A percentile compares a stretch with the other conserved stretches of the same genome.
phyloP scores from a whole-genome alignment of 2,888 invertebrate species.

The Hemicrepidius hirtus region DNA sequence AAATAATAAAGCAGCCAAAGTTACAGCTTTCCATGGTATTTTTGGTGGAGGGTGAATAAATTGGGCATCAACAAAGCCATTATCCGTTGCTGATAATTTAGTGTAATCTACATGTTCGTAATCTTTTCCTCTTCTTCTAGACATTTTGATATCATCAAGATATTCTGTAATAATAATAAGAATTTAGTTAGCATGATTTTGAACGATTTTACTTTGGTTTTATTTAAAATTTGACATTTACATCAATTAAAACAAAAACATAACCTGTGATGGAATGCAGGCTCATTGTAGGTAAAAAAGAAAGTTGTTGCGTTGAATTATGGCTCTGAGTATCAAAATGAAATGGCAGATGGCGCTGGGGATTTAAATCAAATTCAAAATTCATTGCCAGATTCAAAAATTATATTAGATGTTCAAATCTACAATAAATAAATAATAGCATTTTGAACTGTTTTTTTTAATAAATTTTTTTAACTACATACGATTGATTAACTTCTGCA shows the following conservation, averaged over 20 bases:
- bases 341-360: conserved; percentile 56
- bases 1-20: conserved; percentile 84
- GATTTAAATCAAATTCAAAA: conserved; percentile 41
- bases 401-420: no score
- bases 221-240: conserved; percentile 4
- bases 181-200: conserved; percentile 34
- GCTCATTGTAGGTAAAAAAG: conserved; percentile 63
- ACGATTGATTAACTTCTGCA: no score
- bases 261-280: conserved; percentile 67
- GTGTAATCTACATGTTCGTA: conserved; percentile 79
- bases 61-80: conserved; percentile 83
- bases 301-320: conserved; percentile 57
- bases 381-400: conserved; percentile 32
- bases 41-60: conserved; percentile 80
- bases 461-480: no score
- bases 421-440: not conserved
- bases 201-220: no score
- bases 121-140: conserved; percentile 75
- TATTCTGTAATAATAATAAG: conserved; percentile 68
- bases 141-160: conserved; percentile 75
- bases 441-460: not conserved
- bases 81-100: conserved; percentile 74
- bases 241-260: conserved; percentile 14
- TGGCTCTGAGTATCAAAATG: conserved; percentile 51
- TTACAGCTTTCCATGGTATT: conserved; percentile 90